A percentile compares a stretch with the other conserved stretches of the same genome.
Conservation (phyloP, 2,113 vertebrate genomes). For the Peucedramus taeniatus region DNA sequence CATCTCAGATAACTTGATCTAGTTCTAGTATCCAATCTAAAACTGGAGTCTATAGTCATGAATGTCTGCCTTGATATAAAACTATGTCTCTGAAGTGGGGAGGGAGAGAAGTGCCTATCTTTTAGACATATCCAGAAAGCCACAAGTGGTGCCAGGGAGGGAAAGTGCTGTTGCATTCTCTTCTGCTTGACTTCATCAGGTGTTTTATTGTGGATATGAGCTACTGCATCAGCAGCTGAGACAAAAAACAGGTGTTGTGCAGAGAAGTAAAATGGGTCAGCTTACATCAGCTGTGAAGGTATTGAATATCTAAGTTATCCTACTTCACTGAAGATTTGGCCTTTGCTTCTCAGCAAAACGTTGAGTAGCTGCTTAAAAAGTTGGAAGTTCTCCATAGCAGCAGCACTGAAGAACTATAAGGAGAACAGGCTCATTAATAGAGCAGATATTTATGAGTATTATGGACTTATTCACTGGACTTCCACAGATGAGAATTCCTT, state of each 20-base stretch:
- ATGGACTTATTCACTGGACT: background rate
- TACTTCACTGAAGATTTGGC: background rate
- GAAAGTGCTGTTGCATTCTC: background rate
- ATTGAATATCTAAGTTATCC: fast-evolving
- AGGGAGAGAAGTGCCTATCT: background rate
- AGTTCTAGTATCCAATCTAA: background rate
- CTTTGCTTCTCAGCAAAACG: background rate
- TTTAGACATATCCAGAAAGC: background rate
- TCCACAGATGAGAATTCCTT: background rate
- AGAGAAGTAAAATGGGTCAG: background rate
- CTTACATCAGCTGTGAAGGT: background rate
- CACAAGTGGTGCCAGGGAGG: no score
- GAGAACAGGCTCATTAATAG: background rate
- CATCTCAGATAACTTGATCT: background rate
- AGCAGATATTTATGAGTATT: background rate
- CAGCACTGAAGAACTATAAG: background rate
- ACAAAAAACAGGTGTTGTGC: background rate
- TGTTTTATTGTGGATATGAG: background rate
- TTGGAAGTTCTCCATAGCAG: background rate
- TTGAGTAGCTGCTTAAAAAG: background rate
- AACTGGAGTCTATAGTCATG: background rate
- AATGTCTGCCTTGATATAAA: background rate
- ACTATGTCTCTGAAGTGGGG: background rate
- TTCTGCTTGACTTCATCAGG: background rate
- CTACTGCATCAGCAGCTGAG: background rate